A percentile compares a stretch with the other conserved stretches of the same genome.
Conservation (phyloP, 2,113 vertebrate genomes). For the Pangasianodon hypophthalmus region DNA sequence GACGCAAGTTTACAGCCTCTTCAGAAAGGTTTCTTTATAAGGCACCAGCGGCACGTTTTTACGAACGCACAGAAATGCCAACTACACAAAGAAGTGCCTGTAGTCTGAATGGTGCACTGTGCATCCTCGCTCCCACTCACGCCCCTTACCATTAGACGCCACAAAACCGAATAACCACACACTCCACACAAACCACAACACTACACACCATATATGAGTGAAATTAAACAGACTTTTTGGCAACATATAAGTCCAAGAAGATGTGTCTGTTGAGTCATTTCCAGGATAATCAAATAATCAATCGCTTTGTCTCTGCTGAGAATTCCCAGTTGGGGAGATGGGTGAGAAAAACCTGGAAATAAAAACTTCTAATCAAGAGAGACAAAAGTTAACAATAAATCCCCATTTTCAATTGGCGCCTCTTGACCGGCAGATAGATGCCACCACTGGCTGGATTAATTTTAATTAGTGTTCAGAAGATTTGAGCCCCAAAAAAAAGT, state of each 20-base stretch:
- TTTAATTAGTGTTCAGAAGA: background rate
- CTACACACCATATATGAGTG: background rate
- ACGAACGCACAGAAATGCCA: constrained; percentile 48
- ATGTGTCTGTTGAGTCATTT: background rate
- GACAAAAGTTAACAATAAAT: background rate
- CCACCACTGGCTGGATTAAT: background rate
- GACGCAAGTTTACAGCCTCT: constrained; percentile 43
- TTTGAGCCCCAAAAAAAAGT: background rate
- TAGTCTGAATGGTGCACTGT: constrained; percentile 53
- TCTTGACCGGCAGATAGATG: constrained; percentile 1
- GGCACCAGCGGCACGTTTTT: constrained; percentile 39
- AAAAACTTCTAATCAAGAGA: constrained; percentile 10
- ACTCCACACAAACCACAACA: constrained; percentile 1
- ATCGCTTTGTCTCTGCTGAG: background rate
- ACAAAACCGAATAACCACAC: background rate
- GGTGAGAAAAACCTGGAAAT: constrained; percentile 18
- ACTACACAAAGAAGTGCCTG: constrained; percentile 57
- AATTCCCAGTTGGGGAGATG: constrained; percentile 5
- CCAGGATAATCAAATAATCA: constrained; percentile 17
- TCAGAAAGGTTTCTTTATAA: constrained; percentile 46
- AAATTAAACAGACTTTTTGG: background rate
- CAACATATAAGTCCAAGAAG: background rate
- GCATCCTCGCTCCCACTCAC: constrained; percentile 36
- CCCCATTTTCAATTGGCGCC: background rate
- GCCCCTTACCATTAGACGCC: constrained; percentile 35